phyloP scores from a whole-genome alignment of 2,888 invertebrate species.

The Nasonia oneida region DNA sequence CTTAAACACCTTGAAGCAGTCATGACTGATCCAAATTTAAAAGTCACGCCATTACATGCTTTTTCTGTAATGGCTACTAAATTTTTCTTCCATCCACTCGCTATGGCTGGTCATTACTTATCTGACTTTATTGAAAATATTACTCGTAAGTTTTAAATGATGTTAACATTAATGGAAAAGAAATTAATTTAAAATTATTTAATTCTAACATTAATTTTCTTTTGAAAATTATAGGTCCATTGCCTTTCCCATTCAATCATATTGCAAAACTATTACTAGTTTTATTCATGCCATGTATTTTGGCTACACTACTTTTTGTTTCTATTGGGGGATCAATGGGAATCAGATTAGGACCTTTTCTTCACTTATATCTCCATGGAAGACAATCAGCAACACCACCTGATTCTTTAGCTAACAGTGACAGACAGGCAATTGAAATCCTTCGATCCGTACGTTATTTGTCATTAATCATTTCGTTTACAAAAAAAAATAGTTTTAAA shows the following conservation, averaged over 20 bases:
- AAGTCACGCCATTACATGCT: constrained; percentile 72
- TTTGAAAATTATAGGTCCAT: constrained; percentile 64
- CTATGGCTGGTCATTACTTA: constrained; percentile 65
- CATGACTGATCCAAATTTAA: constrained; percentile 69
- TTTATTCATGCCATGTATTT: constrained; percentile 56
- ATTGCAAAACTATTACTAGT: constrained; percentile 61
- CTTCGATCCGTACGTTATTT: constrained; percentile 42
- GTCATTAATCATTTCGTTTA: neutral
- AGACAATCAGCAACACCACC: constrained; percentile 24
- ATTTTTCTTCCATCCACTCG: constrained; percentile 67
- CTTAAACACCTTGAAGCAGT: constrained; percentile 70
- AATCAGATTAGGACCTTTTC: constrained; percentile 68
- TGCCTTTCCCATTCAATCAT: constrained; percentile 61
- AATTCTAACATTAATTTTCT: neutral
- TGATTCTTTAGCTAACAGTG: neutral
- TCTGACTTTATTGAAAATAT: constrained; percentile 67
- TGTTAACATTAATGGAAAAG: neutral
- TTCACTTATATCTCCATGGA: constrained; percentile 59
- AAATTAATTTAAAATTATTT: neutral
- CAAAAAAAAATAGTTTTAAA: neutral
- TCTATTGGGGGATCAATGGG: constrained; percentile 66
- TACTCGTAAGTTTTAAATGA: constrained; percentile 67
- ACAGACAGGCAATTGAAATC: constrained; percentile 55
- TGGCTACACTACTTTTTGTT: constrained; percentile 63
- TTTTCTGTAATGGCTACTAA: constrained; percentile 69